phyloP scores from a whole-genome alignment of 1,140 invertebrate genomes.

The Sweltsa coloradensis region DNA sequence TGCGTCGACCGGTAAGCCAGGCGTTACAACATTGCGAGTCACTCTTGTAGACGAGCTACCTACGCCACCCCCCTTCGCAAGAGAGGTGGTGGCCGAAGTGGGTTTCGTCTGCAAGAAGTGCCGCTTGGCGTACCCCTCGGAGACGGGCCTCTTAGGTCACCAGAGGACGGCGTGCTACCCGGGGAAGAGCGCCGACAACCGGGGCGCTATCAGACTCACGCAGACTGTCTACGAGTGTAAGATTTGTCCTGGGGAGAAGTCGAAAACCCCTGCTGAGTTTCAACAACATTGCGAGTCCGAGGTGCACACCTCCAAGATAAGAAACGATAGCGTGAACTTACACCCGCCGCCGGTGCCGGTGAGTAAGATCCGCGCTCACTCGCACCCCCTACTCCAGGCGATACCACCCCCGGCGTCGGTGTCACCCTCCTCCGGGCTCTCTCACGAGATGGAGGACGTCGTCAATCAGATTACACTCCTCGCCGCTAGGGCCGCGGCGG shows the following conservation, averaged over 20 bases:
- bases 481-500: conserved; percentile 50
- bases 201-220: conserved; percentile 49
- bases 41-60: conserved; percentile 34
- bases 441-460: conserved; percentile 69
- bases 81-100: conserved; percentile 59
- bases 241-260: conserved; percentile 49
- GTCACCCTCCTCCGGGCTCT: conserved; percentile 30
- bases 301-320: conserved; percentile 33
- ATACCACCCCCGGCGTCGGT: conserved; percentile 24
- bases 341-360: too few species aligned
- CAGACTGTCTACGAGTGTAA: conserved; percentile 58
- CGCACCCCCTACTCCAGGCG: background rate
- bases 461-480: conserved; percentile 69
- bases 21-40: conserved; percentile 31
- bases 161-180: conserved; percentile 52
- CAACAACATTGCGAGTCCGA: conserved; percentile 52
- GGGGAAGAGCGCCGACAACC: conserved; percentile 39
- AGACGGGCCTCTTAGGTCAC: conserved; percentile 56
- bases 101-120: conserved; percentile 79
- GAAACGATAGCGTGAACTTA: too few species aligned
- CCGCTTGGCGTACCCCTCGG: conserved; percentile 64
- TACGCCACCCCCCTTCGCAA: conserved; percentile 23
- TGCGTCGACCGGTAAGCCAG: conserved; percentile 26
- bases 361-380: too few species aligned
- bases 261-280: conserved; percentile 43